Evolutionary conservation across 1,140 invertebrate species (phyloP), one percentile per base, ranked within the genome.

Genomic region (Procambarus clarkii): DNA sequence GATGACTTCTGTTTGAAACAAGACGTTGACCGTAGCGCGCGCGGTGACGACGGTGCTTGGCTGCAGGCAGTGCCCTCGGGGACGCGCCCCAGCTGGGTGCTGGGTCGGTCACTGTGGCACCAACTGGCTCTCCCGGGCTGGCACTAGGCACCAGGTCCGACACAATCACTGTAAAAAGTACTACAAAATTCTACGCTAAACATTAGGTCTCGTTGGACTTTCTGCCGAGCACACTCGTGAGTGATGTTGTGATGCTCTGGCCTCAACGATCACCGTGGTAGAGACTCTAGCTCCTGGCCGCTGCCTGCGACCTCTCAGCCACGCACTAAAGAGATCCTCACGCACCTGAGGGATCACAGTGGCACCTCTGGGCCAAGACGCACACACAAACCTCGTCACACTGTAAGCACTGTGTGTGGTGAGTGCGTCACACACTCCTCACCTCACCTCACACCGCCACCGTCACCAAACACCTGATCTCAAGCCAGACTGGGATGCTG

Each of bases 101-200:
- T 21, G 60, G 21, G 60, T 64, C 60, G 60, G n/a, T 34, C n/a
- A 9, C 24, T 7, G n/a, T 34, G 69, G n/a, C 24, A 34, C 69
- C 11, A 9, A 74, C 69, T 74, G 69, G 69, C 69, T 5, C 48
- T 78, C 74, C 69, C 58, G 71, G 8, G 71, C 48, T 77, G 50
- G 24, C 48, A 86, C 85, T 60, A 78, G 8, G 74, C 74, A 60
- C 85, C 85, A 86, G 85, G 85, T 78, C 85, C 85, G 15, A 86
- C 85, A 78, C 85, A 86, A 78, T 86, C 85, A 60, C 85, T 86
- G 76, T 78, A 86, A 50, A 81, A 81, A 81, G 85, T 86, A 24
- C 69, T 60, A 77, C 45, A 50, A 76, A 21, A 48, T 44, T 86
- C 48, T 78, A 77, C 74, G 85, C 44, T 78, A 77, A 86, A 86